Conservation (phyloP, 1,140 invertebrate genomes). For the Megalopta genalis region DNA sequence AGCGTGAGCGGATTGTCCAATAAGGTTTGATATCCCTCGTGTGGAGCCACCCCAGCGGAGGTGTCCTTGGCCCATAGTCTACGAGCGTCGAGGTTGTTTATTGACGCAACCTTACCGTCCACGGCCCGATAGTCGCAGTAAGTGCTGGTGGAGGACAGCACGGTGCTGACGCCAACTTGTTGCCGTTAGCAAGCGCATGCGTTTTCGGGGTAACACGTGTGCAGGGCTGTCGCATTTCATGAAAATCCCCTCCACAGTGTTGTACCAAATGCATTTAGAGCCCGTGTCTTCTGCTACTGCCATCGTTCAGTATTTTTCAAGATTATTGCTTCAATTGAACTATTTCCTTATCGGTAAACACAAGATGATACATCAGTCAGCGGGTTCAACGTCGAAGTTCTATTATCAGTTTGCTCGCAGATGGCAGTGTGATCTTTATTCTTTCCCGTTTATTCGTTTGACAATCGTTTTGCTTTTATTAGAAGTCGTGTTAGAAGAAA, state of each 20-base stretch:
- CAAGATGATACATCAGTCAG: too few relatives aligned
- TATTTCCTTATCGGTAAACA: neutral
- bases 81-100: slow-evolving; percentile 43
- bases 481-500: neutral
- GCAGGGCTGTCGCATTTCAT: slow-evolving; percentile 49
- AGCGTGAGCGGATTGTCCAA: slow-evolving; percentile 30
- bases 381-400: neutral
- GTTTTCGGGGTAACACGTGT: slow-evolving; percentile 51
- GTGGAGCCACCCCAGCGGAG: slow-evolving; percentile 15
- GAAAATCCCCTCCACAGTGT: slow-evolving; percentile 32
- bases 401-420: too few relatives aligned
- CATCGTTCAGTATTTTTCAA: neutral
- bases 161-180: slow-evolving; percentile 67
- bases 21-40: slow-evolving; percentile 22
- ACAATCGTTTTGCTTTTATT: too few relatives aligned
- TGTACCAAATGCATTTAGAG: neutral
- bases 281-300: neutral
- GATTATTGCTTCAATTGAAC: neutral
- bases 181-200: slow-evolving; percentile 63
- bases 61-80: slow-evolving; percentile 62
- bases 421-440: neutral
- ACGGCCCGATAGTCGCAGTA: neutral
- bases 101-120: slow-evolving; percentile 45
- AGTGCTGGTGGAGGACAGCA: slow-evolving; percentile 24
- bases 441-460: neutral